phyloP scores from a whole-genome alignment of 1,140 invertebrate genomes.

The Aleiodes sp. region DNA sequence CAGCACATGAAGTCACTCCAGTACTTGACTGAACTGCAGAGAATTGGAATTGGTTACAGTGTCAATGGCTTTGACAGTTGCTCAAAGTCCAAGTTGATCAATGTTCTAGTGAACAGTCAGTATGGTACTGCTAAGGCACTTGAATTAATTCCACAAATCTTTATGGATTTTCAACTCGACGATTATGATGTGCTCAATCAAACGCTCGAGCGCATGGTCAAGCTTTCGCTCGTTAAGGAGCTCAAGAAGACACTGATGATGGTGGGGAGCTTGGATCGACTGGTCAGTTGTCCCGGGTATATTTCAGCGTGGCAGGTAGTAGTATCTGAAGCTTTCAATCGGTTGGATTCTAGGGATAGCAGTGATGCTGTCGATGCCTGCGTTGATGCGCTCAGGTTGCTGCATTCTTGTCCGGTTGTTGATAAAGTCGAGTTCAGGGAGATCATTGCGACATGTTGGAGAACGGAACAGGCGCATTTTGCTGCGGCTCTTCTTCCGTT shows the following conservation, averaged over 20 bases:
- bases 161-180: conserved; percentile 50
- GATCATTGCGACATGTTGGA: conserved; percentile 46
- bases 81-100: conserved; percentile 53
- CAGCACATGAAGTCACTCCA: conserved; percentile 53
- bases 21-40: conserved; percentile 60
- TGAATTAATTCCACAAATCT: conserved; percentile 50
- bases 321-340: conserved; percentile 48
- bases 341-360: conserved; percentile 42
- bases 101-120: conserved; percentile 50
- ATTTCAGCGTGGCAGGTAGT: conserved; percentile 52
- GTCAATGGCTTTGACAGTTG: conserved; percentile 50
- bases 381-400: conserved; percentile 45
- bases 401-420: conserved; percentile 54
- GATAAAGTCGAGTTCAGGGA: conserved; percentile 47
- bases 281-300: conserved; percentile 52
- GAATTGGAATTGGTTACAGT: conserved; percentile 58
- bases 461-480: conserved; percentile 46
- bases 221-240: conserved; percentile 47
- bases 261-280: conserved; percentile 41
- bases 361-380: conserved; percentile 47
- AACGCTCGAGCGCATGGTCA: conserved; percentile 47
- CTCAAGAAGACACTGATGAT: conserved; percentile 49
- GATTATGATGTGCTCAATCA: conserved; percentile 51
- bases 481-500: conserved; percentile 53
- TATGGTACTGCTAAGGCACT: conserved; percentile 41